Percentiles rank a stretch among this genome's conserved stretches.
Conservation (phyloP, 2,797 vertebrate genomes). For the Sebastes steindachneri region DNA sequence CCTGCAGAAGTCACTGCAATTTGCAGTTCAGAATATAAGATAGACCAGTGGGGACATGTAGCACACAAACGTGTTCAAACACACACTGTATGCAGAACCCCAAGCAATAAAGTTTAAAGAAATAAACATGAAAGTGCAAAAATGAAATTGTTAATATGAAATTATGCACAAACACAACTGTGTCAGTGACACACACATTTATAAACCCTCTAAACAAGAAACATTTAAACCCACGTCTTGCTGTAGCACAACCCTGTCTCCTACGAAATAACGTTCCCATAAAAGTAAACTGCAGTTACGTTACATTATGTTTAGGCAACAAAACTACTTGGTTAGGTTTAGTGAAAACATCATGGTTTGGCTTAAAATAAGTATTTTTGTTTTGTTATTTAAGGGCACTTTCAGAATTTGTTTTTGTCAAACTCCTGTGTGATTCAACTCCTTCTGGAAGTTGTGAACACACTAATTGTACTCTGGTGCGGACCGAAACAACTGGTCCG, state of each 20-base stretch:
- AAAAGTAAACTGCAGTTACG: neutral
- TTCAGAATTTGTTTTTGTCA: too few species aligned
- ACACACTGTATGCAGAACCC: too few species aligned
- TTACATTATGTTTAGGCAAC: neutral
- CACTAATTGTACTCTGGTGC: too few species aligned
- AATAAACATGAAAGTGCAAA: neutral
- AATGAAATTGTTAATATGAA: neutral
- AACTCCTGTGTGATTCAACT: too few species aligned
- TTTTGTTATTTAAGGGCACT: neutral
- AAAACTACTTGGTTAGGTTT: neutral
- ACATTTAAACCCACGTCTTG: neutral
- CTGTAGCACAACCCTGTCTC: neutral
- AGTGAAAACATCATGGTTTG: neutral
- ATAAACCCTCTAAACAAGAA: constrained; percentile 3
- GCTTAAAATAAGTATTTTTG: neutral
- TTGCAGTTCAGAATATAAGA: too few species aligned
- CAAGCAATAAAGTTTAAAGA: too few species aligned
- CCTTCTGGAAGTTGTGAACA: too few species aligned
- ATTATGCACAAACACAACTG: neutral
- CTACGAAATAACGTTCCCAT: fast-evolving
- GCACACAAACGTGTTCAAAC: too few species aligned
- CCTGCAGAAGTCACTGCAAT: too few species aligned
- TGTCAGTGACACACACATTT: neutral
- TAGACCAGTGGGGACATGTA: too few species aligned
- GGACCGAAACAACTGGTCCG: too few species aligned